phyloP scores from a whole-genome alignment of 2,113 vertebrate genomes.

The Hemibagrus wyckioides region DNA sequence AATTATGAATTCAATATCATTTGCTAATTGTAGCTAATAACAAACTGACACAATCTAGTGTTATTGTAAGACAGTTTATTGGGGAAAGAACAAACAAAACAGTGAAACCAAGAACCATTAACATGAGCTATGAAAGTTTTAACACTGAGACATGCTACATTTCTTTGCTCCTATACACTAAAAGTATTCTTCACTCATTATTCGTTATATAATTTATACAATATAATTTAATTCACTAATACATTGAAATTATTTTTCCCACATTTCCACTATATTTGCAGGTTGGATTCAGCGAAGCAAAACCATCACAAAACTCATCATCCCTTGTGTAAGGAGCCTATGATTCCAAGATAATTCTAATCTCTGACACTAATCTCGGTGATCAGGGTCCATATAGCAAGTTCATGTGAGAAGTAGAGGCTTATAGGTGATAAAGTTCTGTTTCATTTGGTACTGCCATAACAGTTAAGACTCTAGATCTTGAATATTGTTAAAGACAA shows the following conservation, averaged over 20 bases:
- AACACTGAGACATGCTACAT: too few relatives aligned
- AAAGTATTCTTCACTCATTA: too few relatives aligned
- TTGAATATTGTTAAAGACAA: neutral
- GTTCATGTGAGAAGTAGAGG: neutral
- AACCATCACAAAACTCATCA: too few relatives aligned
- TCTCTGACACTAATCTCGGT: neutral
- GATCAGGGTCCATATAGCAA: neutral
- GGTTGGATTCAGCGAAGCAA: too few relatives aligned
- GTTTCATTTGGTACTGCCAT: neutral
- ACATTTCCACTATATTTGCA: too few relatives aligned
- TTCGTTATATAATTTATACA: too few relatives aligned
- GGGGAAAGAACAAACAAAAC: neutral
- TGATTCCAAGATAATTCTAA: too few relatives aligned
- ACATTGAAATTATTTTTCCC: too few relatives aligned
- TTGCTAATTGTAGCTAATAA: neutral
- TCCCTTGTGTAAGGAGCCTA: too few relatives aligned
- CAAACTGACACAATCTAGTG: neutral
- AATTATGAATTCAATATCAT: neutral
- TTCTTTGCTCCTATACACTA: too few relatives aligned
- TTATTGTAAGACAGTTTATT: neutral
- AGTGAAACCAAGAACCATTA: neutral
- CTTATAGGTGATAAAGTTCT: neutral
- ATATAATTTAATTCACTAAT: too few relatives aligned
- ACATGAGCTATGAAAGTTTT: neutral
- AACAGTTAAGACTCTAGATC: neutral